Base-by-base conservation (phyloP, 2,888 invertebrate genomes). In the Tinea pellionella region DNA sequence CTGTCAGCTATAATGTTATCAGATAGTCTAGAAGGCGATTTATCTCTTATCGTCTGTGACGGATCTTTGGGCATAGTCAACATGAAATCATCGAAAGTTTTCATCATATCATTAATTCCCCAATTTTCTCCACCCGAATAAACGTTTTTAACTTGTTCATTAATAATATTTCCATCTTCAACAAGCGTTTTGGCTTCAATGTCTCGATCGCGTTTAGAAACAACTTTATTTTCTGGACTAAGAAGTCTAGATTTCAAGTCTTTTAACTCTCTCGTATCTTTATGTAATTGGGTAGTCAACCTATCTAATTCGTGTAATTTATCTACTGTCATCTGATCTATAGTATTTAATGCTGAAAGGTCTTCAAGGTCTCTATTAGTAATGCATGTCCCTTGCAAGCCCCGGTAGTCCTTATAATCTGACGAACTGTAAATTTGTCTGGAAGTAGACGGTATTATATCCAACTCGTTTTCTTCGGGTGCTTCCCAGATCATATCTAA, bases 401-500 rank as follows among this genome's bases (percentile, higher is more conserved):
- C 93, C 62, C 93, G 88, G 69, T 94, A 94, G 74, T 93, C 92
- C 78, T 93, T 93, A 70, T 94, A 94, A 77, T 94, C 94, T 63
- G 91, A 88, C 4, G 94, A 89, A 74, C 93, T 93, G 71, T 91
- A 94, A 59, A 93, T 89, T 80, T 93, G 89, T 68, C 90, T 88
- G 42, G 89, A 87, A 62, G 86, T 82, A 57, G 88, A 78, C 37
- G 89, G 86, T 64, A 89, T 81, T 59, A 89, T 83, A 66, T 84
- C 83, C 68, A 80, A 90, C 63, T 92, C 92, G 24, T 82, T 79
- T 67, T 95, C 94, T 77, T 94, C 94, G 11, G 93, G 92, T 67
- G 94, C 94, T 76, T 95, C 95, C 92, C 95, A 94, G 67, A 95
- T 95, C 93, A 95, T 94, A 63, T 92, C 94, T 65, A 95, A 81